Percentiles rank a stretch among this genome's conserved stretches.
These are phyloP conservation scores for Sminthurinus aureus DNA, from an alignment of 2,888 invertebrate species.

Conservation along the genomic window DNA sequence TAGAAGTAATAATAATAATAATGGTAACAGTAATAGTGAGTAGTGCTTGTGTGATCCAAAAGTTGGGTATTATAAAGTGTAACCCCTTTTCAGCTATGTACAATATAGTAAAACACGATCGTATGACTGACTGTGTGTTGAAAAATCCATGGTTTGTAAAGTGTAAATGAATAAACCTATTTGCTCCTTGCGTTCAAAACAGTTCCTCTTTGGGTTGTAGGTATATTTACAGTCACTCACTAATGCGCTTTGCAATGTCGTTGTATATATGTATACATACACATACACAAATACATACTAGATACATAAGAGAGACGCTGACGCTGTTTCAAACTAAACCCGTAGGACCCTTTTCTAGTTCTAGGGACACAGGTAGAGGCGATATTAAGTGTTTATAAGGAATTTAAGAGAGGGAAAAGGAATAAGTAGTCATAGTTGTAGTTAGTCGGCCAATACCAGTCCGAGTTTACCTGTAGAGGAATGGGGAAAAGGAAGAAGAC, in stretches of 20 bases:
- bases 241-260: not conserved
- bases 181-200: not conserved
- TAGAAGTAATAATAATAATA: too few species aligned
- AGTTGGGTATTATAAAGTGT: not conserved
- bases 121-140: not conserved
- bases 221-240: not conserved
- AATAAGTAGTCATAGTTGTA: conserved; percentile 7
- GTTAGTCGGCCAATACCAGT: not conserved
- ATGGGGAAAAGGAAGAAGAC: too few species aligned
- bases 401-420: not conserved
- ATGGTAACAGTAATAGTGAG: not conserved
- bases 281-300: too few species aligned
- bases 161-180: not conserved
- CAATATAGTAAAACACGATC: not conserved
- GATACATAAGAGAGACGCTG: too few species aligned
- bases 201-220: not conserved
- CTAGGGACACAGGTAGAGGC: not conserved
- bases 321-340: not conserved
- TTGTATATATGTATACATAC: too few species aligned
- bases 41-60: not conserved
- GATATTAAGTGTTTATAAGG: conserved; percentile 2
- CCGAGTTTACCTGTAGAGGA: too few species aligned
- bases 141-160: not conserved
- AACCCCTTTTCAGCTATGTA: not conserved
- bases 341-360: not conserved